Evolutionary conservation across 92 coral and sea anemone species (phyloP), one percentile per base, ranked within the genome.

Genomic region (Virgularia gustaviana): DNA sequence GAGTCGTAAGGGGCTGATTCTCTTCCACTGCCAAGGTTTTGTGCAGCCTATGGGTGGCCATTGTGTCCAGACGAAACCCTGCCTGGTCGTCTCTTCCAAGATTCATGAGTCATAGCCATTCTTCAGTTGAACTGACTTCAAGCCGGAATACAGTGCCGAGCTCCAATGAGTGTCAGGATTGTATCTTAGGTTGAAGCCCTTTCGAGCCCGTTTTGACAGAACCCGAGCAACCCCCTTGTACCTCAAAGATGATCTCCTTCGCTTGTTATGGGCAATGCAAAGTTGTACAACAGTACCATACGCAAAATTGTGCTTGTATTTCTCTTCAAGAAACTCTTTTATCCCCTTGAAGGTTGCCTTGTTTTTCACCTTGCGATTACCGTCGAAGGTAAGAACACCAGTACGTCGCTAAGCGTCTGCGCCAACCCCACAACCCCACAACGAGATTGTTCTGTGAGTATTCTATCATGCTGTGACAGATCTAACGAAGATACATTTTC

Each of bases 251-350:
- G 90, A 81, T 43, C 62, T 62, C n/a, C 83, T 70, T 22, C 81
- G 65, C 83, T 76, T 78, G 51, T 82, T 86, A 24, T 72, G 67
- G 0, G 90, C 85, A 25, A 74, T 58, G 36, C 90, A 86, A 19
- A 86, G 79, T 53, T 86, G 90, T 6, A 82, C 90, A 25, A 86
- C 90, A 3, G 79, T 24, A 35, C 85, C 85, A 54, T 82, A 86
- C 9, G 77, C 15, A 59, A 86, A 55, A 29, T 34, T 71, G 3
- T 77, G 63, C 28, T 62, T 70, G 80, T 86, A 86, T 28, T 61
- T 66, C 37, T 63, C 49, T 58, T 79, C 83, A 37, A 87, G n/a
- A 60, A 74, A 76, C 51, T 79, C 80, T 63, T 87, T 83, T 0
- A 86, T 83, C 19, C 76, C 43, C 22, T 63, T 83, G 73, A 79